Percentiles rank a stretch among this genome's conserved stretches.
phyloP scores from a whole-genome alignment of 92 coral and sea anemone species.

The Palythoa heliodiscus region DNA sequence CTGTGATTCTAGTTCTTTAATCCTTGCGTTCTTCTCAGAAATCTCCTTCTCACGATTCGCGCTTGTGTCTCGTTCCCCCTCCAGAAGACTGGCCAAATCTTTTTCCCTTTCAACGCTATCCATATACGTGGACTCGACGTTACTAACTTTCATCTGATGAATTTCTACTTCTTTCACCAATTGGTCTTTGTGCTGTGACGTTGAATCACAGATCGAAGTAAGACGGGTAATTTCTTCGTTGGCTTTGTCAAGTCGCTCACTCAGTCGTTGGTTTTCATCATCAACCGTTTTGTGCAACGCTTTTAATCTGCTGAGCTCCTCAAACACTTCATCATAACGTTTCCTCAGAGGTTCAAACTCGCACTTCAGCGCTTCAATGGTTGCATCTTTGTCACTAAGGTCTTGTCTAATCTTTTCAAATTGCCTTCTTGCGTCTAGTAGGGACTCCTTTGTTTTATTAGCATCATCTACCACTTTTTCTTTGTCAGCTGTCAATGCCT shows the following conservation, averaged over 20 bases:
- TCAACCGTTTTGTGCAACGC: constrained; percentile 63
- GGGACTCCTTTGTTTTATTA: constrained; percentile 57
- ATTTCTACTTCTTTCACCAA: constrained; percentile 75
- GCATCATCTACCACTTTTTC: constrained; percentile 68
- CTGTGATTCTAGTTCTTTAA: constrained; percentile 52
- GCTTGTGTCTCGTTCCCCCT: constrained; percentile 75
- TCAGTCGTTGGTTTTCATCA: constrained; percentile 71
- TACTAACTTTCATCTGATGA: constrained; percentile 70
- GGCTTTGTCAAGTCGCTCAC: constrained; percentile 66
- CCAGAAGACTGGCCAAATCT: constrained; percentile 61
- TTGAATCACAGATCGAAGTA: constrained; percentile 64
- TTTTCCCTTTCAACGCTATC: constrained; percentile 70
- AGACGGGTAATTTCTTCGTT: constrained; percentile 79
- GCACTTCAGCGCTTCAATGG: constrained; percentile 64
- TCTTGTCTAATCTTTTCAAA: constrained; percentile 74
- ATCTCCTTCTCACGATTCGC: constrained; percentile 70
- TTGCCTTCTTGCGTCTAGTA: constrained; percentile 69
- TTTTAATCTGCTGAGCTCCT: constrained; percentile 72
- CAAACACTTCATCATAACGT: constrained; percentile 71
- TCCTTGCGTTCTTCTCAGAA: constrained; percentile 60
- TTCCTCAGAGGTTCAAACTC: constrained; percentile 63
- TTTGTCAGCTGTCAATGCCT: constrained; percentile 69
- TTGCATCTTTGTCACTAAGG: constrained; percentile 72
- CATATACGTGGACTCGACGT: constrained; percentile 84
- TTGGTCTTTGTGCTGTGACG: constrained; percentile 69